A percentile compares a stretch with the other conserved stretches of the same genome.
Conservation (phyloP, 2,797 vertebrate species). For the Callimico goeldii region DNA sequence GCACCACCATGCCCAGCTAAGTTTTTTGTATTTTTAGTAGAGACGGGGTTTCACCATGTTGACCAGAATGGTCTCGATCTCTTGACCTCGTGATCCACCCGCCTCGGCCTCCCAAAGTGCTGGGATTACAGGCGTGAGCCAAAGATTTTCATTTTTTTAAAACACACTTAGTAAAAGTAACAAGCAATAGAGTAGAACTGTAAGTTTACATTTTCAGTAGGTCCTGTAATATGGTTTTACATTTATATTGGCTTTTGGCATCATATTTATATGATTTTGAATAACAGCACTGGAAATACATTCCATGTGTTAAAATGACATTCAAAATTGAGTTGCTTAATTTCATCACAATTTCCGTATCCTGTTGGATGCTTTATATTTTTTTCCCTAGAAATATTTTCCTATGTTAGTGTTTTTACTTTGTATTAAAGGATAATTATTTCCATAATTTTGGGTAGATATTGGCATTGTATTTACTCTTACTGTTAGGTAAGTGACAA, state of each 20-base stretch:
- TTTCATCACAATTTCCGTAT: not conserved
- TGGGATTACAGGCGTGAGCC: too few species aligned
- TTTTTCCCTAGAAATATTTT: not conserved
- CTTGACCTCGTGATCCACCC: too few species aligned
- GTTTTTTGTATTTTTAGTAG: too few species aligned
- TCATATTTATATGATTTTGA: not conserved
- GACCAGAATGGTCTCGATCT: too few species aligned
- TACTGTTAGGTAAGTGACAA: not conserved
- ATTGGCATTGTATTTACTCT: not conserved
- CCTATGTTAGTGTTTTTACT: not conserved
- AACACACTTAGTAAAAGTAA: not conserved
- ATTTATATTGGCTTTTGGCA: not conserved
- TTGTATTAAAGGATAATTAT: not conserved
- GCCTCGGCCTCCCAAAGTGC: too few species aligned
- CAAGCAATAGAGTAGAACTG: not conserved
- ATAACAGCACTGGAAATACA: not conserved
- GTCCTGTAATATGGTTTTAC: not conserved
- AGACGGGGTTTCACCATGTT: too few species aligned
- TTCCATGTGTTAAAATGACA: not conserved
- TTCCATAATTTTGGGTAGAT: not conserved
- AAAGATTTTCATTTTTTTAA: not conserved
- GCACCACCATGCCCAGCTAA: too few species aligned
- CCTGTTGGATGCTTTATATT: not conserved
- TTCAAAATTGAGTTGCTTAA: not conserved
- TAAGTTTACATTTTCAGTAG: not conserved